Base-by-base conservation (phyloP, 2,797 vertebrate genomes). In the Trachops cirrhosus region DNA sequence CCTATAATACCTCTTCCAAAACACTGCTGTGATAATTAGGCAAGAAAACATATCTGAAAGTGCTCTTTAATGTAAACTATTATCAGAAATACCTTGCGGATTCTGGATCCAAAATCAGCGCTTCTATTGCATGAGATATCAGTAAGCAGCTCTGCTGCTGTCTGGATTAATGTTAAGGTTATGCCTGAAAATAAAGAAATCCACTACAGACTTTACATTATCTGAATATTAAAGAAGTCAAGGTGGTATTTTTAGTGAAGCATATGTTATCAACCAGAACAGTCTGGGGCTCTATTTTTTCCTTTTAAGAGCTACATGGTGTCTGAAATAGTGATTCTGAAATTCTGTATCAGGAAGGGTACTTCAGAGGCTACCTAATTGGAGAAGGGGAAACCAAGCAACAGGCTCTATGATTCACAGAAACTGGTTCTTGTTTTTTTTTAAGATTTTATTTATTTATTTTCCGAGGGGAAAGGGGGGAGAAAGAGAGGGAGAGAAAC, bases 71-170 rank as follows among this genome's bases (percentile, higher is more conserved):
- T 44, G 21, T 24, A 95, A 46, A 57, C 77, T 89, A 93, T 24
- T 87, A 91, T 75, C 71, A 96, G 73, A 97, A 98, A 98, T 98
- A 99, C 99, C 99, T 99, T 97, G 98, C 99, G 50, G 99, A 99
- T 89, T 99, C 99, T 39, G 99, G 99, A 98, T 99, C 99, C 97
- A 99, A 98, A 97, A 99, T 99, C 95, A 99, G 98, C 73, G 99
- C 99, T 98, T 99, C 99, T 82, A 99, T 99, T 2, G 99, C 99
- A 52, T 99, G 99, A 3, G 99, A 99, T 97, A 99, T 99, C 6
- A 99, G 98, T 95, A 99, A 97, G 97, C 99, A 99, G 98, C 99
- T 99, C 98, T 99, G 99, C 97, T 99, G 99, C 97, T 99, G 99
- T 97, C 99, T 99, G 98, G 79, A 77, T 46, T 89, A 84, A 59